Conservation (phyloP, 1,140 invertebrate genomes). For the Drosophila fuyamai region DNA sequence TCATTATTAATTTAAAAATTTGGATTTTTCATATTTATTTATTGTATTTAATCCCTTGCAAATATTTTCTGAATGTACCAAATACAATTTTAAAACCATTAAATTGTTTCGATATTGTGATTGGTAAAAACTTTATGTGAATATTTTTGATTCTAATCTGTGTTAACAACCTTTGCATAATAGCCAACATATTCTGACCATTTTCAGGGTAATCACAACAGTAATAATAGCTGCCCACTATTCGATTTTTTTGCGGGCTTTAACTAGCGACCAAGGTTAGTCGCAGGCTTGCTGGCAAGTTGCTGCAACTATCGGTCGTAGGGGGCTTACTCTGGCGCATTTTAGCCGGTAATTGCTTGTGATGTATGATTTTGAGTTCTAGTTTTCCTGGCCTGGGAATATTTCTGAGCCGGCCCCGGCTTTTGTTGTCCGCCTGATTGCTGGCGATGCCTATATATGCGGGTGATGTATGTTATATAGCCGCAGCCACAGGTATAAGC, state of each 20-base stretch:
- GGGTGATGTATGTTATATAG: slow-evolving; percentile 81
- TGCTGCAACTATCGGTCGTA: slow-evolving; percentile 44
- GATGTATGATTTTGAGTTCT: slow-evolving; percentile 83
- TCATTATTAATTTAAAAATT: no score
- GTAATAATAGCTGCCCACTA: slow-evolving; percentile 72
- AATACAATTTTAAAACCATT: no score
- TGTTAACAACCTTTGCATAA: neutral
- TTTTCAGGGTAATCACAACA: slow-evolving; percentile 63
- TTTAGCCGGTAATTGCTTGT: slow-evolving; percentile 82
- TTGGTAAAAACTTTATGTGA: neutral
- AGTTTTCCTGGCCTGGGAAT: slow-evolving; percentile 80
- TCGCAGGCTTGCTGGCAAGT: slow-evolving; percentile 37
- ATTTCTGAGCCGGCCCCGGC: slow-evolving; percentile 51
- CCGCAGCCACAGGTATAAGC: slow-evolving; percentile 67
- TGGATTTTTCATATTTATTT: no score
- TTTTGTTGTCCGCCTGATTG: slow-evolving; percentile 69
- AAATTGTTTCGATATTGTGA: no score
- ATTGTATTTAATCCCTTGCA: no score
- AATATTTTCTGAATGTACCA: no score
- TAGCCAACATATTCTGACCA: neutral
- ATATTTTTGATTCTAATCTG: neutral
- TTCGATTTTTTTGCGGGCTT: slow-evolving; percentile 47
- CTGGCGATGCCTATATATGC: slow-evolving; percentile 80
- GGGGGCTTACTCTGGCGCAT: slow-evolving; percentile 71
- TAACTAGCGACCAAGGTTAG: slow-evolving; percentile 74